These are phyloP conservation scores for Lymantria monacha DNA, from an alignment of 2,888 invertebrate genomes.

Conservation along the genomic window DNA sequence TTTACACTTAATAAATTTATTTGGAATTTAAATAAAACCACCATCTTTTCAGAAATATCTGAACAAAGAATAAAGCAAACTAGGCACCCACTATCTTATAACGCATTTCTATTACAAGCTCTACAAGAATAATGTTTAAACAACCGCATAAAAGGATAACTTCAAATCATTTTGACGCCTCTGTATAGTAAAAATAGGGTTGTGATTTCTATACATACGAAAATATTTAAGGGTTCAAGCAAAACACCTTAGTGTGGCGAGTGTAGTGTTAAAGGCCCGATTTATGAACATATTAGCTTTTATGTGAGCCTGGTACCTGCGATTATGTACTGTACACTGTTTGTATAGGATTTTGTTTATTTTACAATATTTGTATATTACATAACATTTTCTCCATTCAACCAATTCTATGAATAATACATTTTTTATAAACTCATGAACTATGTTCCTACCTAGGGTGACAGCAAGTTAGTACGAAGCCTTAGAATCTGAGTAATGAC, in stretches of 20 bases:
- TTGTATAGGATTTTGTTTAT: conserved; percentile 9
- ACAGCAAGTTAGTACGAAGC: too few species aligned
- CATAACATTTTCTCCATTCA: too few species aligned
- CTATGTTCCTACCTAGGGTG: too few species aligned
- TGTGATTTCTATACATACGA: conserved; percentile 7
- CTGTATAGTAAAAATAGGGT: background rate
- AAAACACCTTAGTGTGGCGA: conserved; percentile 12
- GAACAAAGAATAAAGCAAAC: too few species aligned
- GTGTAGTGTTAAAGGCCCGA: conserved; percentile 38
- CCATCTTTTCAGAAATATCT: too few species aligned
- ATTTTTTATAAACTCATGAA: too few species aligned
- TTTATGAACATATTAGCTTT: conserved; percentile 48
- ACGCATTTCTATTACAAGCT: too few species aligned
- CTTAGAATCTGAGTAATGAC: too few species aligned
- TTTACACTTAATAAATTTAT: too few species aligned
- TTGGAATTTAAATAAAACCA: too few species aligned
- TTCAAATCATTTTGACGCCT: background rate
- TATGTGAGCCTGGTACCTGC: conserved; percentile 47
- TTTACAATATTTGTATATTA: conserved; percentile 6
- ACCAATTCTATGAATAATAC: too few species aligned
- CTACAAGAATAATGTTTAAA: background rate
- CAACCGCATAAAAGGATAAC: background rate
- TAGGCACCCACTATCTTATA: too few species aligned
- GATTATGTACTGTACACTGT: conserved; percentile 31
- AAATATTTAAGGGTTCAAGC: conserved; percentile 2